phyloP scores from a whole-genome alignment of 2,113 vertebrate genomes.

The Sisor rabdophorus region DNA sequence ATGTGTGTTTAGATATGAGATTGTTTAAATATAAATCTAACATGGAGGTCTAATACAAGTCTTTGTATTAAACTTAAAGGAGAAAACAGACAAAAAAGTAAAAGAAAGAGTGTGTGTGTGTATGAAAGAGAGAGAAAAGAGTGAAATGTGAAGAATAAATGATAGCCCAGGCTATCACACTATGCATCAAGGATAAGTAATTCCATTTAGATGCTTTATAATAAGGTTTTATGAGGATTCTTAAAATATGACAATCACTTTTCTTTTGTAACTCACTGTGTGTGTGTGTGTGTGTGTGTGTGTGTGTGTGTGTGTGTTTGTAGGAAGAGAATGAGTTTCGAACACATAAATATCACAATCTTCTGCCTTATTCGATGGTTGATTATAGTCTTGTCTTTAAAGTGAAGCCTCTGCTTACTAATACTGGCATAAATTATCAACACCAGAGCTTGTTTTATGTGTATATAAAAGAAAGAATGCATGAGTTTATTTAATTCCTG shows the following conservation, averaged over 20 bases:
- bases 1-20: not conserved
- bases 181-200: conserved; percentile 69
- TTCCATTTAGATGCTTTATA: conserved; percentile 75
- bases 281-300: conserved; percentile 57
- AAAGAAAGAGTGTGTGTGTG: not conserved
- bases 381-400: conserved; percentile 57
- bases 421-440: conserved; percentile 17
- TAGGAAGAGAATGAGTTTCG: conserved; percentile 51
- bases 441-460: conserved; percentile 15
- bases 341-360: conserved; percentile 55
- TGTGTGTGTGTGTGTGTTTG: conserved; percentile 51
- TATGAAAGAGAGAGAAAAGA: not conserved
- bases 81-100: not conserved
- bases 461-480: not conserved
- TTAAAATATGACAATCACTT: conserved; percentile 67
- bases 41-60: not conserved
- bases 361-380: conserved; percentile 59
- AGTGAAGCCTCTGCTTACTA: conserved; percentile 4
- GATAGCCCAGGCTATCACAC: conserved; percentile 66
- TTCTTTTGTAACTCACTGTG: conserved; percentile 14
- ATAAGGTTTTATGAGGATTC: conserved; percentile 70
- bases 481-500: conserved; percentile 8
- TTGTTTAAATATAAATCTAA: conserved; percentile 1
- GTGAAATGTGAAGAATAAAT: conserved; percentile 46
- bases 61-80: not conserved